Evolutionary conservation across 2,888 invertebrate species (phyloP).

Genomic region (Drosophila imparisetae): DNA sequence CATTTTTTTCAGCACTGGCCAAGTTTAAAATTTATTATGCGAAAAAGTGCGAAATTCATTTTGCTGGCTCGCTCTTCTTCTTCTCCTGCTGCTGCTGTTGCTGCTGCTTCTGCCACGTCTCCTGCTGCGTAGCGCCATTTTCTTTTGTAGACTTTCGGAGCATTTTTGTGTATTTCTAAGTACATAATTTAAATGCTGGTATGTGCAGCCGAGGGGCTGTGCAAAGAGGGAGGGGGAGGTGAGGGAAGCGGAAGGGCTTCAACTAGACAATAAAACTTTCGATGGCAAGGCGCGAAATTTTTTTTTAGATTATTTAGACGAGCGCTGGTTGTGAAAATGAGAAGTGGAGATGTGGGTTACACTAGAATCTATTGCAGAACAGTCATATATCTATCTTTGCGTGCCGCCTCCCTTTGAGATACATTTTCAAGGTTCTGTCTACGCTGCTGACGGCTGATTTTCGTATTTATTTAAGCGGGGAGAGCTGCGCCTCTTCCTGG

Average conservation of each 20-base stretch:
- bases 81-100: slow-evolving; percentile 26
- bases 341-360: slow-evolving; percentile 9
- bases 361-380: slow-evolving; percentile 42
- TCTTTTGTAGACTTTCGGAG: slow-evolving; percentile 73
- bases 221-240: background rate
- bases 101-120: slow-evolving; percentile 35
- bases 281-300: slow-evolving; percentile 72
- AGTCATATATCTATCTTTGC: slow-evolving; percentile 56
- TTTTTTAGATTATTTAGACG: slow-evolving; percentile 70
- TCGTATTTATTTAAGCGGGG: slow-evolving; percentile 37
- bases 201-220: slow-evolving; percentile 14
- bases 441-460: slow-evolving; percentile 42
- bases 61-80: slow-evolving; percentile 68
- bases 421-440: slow-evolving; percentile 77
- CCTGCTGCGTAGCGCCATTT: slow-evolving; percentile 73
- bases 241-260: slow-evolving; percentile 27
- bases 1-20: slow-evolving; percentile 52
- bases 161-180: slow-evolving; percentile 80
- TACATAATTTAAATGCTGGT: slow-evolving; percentile 82
- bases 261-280: slow-evolving; percentile 77
- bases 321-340: slow-evolving; percentile 10
- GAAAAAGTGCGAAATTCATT: slow-evolving; percentile 84
- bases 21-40: slow-evolving; percentile 84
- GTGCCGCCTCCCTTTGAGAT: slow-evolving; percentile 42
- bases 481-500: slow-evolving; percentile 10